phyloP scores from a whole-genome alignment of 2,888 invertebrate genomes.

The Cephus pulcher region DNA sequence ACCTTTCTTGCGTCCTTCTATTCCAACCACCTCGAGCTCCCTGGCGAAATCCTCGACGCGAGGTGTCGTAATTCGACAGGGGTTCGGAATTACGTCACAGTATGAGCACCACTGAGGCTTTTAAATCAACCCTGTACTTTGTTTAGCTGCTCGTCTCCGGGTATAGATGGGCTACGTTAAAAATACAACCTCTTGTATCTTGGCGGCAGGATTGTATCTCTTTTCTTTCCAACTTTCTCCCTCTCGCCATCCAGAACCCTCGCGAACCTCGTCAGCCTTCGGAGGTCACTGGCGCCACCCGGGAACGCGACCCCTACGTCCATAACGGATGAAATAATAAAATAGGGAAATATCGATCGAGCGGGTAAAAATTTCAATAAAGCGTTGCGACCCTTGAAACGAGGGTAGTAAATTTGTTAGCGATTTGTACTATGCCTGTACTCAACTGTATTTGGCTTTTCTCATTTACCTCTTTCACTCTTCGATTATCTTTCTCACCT shows the following conservation, averaged over 20 bases:
- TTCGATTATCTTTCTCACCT: neutral
- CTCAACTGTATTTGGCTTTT: neutral
- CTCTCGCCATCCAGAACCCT: neutral
- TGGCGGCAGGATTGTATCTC: no score
- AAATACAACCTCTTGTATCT: slow-evolving; percentile 17
- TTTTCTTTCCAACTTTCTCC: neutral
- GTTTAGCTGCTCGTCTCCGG: slow-evolving; percentile 12
- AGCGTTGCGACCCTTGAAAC: no score
- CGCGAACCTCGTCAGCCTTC: neutral
- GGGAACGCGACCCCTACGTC: no score
- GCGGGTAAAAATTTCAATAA: no score
- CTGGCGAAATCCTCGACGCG: no score
- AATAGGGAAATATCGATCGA: no score
- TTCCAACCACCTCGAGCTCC: no score
- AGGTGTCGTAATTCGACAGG: neutral
- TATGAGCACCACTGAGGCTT: slow-evolving; percentile 12
- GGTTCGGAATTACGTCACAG: neutral
- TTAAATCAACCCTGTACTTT: slow-evolving; percentile 15
- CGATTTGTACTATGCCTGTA: neutral
- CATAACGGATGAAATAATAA: no score
- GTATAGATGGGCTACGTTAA: slow-evolving; percentile 22
- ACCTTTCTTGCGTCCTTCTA: no score
- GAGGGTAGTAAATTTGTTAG: no score
- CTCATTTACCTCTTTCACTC: neutral
- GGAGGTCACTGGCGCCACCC: no score